phyloP scores from a whole-genome alignment of 2,888 invertebrate species.

The Cistogaster globosa region DNA sequence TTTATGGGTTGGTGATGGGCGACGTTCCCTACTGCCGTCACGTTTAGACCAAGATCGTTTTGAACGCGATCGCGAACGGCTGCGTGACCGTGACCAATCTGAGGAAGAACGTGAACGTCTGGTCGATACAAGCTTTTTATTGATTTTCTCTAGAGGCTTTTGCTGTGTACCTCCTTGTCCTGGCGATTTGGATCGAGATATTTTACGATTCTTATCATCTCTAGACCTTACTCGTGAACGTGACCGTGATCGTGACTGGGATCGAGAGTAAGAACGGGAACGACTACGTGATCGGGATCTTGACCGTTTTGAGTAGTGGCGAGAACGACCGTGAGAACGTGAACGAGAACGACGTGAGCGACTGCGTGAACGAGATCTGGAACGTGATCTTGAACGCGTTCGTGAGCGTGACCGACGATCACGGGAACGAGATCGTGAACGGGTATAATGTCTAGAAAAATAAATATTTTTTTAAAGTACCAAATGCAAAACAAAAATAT shows the following conservation, averaged over 20 bases:
- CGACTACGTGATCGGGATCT: slow-evolving; percentile 72
- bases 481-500: background rate
- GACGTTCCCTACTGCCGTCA: slow-evolving; percentile 73
- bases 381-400: slow-evolving; percentile 67
- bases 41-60: slow-evolving; percentile 73
- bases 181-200: slow-evolving; percentile 65
- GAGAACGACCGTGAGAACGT: slow-evolving; percentile 79
- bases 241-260: slow-evolving; percentile 69
- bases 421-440: slow-evolving; percentile 73
- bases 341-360: slow-evolving; percentile 74
- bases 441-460: slow-evolving; percentile 60
- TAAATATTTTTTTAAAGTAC: background rate
- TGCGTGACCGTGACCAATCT: slow-evolving; percentile 74
- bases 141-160: slow-evolving; percentile 74
- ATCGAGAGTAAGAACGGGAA: slow-evolving; percentile 70
- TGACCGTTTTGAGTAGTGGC: slow-evolving; percentile 72
- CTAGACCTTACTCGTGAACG: slow-evolving; percentile 57
- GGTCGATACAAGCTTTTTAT: slow-evolving; percentile 80
- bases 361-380: slow-evolving; percentile 73
- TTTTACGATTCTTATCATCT: slow-evolving; percentile 64
- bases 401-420: slow-evolving; percentile 73
- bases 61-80: slow-evolving; percentile 73
- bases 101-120: slow-evolving; percentile 79
- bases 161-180: slow-evolving; percentile 33
- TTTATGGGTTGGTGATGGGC: slow-evolving; percentile 71